Percentiles rank a stretch among this genome's conserved stretches.
phyloP scores from a whole-genome alignment of 1,140 invertebrate genomes.

The Papilio machaon region DNA sequence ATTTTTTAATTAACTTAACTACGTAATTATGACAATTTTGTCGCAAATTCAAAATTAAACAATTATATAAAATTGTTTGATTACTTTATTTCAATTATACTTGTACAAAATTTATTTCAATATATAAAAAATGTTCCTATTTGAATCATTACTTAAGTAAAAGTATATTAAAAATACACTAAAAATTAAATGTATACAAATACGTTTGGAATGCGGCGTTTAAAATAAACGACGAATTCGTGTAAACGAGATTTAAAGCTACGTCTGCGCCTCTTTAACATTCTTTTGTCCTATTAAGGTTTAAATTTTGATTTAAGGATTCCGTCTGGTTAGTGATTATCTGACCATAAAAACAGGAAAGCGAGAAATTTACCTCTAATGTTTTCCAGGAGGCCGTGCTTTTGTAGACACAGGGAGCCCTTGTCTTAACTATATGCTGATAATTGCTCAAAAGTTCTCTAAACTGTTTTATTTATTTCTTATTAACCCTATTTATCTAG shows the following conservation, averaged over 20 bases:
- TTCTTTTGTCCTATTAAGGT: conserved; percentile 21
- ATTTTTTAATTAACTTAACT: too few species aligned
- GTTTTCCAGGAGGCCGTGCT: conserved; percentile 20
- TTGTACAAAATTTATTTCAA: too few species aligned
- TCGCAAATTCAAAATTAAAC: too few species aligned
- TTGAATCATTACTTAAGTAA: too few species aligned
- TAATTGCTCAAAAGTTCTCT: background rate
- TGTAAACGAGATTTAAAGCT: background rate
- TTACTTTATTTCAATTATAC: too few species aligned
- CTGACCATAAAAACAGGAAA: background rate
- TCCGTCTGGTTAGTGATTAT: conserved; percentile 28
- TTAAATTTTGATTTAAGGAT: conserved; percentile 31
- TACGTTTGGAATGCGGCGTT: background rate
- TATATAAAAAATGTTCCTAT: too few species aligned
- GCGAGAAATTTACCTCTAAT: background rate
- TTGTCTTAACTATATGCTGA: background rate
- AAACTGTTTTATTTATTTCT: background rate
- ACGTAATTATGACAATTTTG: too few species aligned
- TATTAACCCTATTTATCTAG: too few species aligned
- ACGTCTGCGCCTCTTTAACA: background rate
- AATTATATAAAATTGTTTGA: too few species aligned
- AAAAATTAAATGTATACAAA: background rate
- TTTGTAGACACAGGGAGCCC: background rate
- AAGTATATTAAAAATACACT: too few species aligned
- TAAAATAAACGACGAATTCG: conserved; percentile 1